phyloP scores from a whole-genome alignment of 2,888 invertebrate species.

The Pomacea canaliculata region DNA sequence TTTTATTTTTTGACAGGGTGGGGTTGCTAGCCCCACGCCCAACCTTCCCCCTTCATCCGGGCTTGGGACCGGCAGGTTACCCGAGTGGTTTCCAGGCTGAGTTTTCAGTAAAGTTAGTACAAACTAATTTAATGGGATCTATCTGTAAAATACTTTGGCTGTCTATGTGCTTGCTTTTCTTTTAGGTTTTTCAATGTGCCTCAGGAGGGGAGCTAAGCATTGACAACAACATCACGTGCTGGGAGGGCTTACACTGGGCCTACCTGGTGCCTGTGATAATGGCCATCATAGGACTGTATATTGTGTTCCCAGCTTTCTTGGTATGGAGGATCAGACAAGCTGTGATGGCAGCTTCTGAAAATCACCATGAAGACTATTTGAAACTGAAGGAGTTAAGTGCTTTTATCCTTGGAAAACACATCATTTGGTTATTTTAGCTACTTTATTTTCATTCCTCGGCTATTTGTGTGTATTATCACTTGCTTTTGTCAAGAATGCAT shows the following conservation, averaged over 20 bases:
- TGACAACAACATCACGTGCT: constrained; percentile 53
- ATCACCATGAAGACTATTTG: constrained; percentile 61
- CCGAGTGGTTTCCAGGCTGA: no score
- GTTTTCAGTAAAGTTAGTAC: no score
- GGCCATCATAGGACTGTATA: constrained; percentile 44
- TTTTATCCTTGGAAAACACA: background rate
- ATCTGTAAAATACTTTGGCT: no score
- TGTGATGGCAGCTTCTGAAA: constrained; percentile 46
- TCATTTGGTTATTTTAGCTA: no score
- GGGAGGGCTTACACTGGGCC: constrained; percentile 52
- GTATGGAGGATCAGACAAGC: constrained; percentile 50
- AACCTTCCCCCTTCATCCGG: no score
- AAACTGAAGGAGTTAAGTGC: constrained; percentile 54
- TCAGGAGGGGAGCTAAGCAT: constrained; percentile 50
- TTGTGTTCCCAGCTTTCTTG: constrained; percentile 56
- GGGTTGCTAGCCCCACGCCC: no score
- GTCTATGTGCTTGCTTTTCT: no score
- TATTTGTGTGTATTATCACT: background rate
- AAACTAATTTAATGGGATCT: no score
- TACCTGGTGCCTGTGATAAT: constrained; percentile 49
- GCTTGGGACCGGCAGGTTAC: no score
- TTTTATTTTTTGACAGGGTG: no score
- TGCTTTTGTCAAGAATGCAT: no score
- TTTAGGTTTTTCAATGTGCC: constrained; percentile 56
- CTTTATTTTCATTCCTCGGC: no score